Percentiles rank a stretch among this genome's conserved stretches.
Conservation (phyloP, 2,797 vertebrate genomes). For the Takifugu rubripes region DNA sequence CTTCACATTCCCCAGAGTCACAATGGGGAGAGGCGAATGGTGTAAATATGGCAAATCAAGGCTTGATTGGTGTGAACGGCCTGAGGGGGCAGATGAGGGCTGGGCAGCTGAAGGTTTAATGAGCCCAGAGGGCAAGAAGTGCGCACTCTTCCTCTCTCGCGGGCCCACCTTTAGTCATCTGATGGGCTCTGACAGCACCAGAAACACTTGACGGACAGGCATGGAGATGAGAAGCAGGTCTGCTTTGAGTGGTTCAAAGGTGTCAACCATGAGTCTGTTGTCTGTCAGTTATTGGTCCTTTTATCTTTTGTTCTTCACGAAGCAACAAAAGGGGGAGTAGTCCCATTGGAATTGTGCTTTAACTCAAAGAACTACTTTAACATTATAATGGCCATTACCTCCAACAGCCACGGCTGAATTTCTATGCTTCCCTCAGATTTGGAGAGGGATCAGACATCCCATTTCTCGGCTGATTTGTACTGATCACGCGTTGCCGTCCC, state of each 20-base stretch:
- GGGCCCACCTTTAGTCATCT: slow-evolving; percentile 61
- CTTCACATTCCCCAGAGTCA: slow-evolving; percentile 55
- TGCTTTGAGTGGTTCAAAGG: slow-evolving; percentile 31
- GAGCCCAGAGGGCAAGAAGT: slow-evolving; percentile 58
- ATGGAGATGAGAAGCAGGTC: slow-evolving; percentile 33
- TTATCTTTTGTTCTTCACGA: slow-evolving; percentile 9
- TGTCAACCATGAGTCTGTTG: slow-evolving; percentile 26
- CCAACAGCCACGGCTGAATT: slow-evolving; percentile 23
- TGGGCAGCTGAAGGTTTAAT: slow-evolving; percentile 71
- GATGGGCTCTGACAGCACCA: slow-evolving; percentile 42
- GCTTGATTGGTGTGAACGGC: slow-evolving; percentile 69
- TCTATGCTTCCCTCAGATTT: slow-evolving; percentile 37
- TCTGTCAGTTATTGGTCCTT: slow-evolving; percentile 24
- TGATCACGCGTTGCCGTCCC: slow-evolving; percentile 54
- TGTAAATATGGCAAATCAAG: slow-evolving; percentile 69
- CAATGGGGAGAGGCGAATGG: slow-evolving; percentile 49
- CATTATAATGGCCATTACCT: slow-evolving; percentile 30
- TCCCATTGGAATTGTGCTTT: slow-evolving; percentile 12
- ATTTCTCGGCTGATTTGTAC: slow-evolving; percentile 65
- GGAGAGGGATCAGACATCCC: slow-evolving; percentile 63
- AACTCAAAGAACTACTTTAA: slow-evolving; percentile 29
- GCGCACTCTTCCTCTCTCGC: slow-evolving; percentile 33
- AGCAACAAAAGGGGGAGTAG: slow-evolving; percentile 22
- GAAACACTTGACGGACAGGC: slow-evolving; percentile 56
- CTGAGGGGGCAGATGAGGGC: slow-evolving; percentile 8